Base-by-base conservation (phyloP, 1,140 invertebrate genomes). In the Sminthurinus signatus region DNA sequence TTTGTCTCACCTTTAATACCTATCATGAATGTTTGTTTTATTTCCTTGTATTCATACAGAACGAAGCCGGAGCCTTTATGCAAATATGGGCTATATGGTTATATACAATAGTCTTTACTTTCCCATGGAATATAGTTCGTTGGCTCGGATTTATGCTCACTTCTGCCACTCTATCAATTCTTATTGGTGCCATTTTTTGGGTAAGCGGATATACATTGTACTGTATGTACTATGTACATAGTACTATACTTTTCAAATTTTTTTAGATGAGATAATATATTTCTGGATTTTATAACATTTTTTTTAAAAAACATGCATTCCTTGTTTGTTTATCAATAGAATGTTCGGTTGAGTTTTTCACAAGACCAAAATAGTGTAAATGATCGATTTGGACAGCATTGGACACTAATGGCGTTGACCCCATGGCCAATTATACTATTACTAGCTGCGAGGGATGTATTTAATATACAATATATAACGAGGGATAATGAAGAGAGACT, bases 131-230 rank as follows among this genome's bases (percentile, higher is more conserved):
- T 14, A 75, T 93, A 51, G 84, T 90, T 1, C 84, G 83, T 63
- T 86, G 91, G 78, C 79, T 93, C 4, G 83, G 83, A 39, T 83
- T 88, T 65, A 79, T 93, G 0, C 79, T 93, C 1, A 79, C 90
- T 1, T 86, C 90, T 0, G 87, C 86, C 0, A 80, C 86, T 59
- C 79, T 94, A 67, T 93, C 91, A 0, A 80, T 94, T 4, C 79
- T 89, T 51, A 84, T 88, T n/a, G 92, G 92, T 32, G 85, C 86
- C 64, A 85, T 94, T 56, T 96, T 89, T 75, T 93, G 89, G 89
- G n/a, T n/a, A n/a, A n/a, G n/a, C n/a, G n/a, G n/a, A n/a, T n/a
- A n/a, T n/a, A n/a, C n/a, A n/a, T n/a, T n/a, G n/a, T n/a, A n/a
- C n/a, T n/a, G n/a, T n/a, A n/a, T n/a, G n/a, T n/a, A n/a, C n/a